Conservation (phyloP, 1,140 invertebrate genomes). For the silkworm (Bombyx mori) region DNA sequence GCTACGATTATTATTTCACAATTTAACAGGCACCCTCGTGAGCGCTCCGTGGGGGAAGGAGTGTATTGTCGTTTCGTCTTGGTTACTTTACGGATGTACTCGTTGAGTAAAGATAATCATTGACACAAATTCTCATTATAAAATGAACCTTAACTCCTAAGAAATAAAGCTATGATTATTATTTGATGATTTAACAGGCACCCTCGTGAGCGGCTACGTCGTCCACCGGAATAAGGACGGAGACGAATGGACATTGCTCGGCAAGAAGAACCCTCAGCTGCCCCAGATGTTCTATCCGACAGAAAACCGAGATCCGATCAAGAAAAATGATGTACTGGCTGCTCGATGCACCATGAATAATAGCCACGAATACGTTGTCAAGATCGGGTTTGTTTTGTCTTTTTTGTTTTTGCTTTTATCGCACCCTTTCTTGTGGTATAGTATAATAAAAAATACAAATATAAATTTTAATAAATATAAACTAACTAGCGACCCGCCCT, state of each 20-base stretch:
- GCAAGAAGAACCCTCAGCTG: constrained; percentile 91
- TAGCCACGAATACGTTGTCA: constrained; percentile 72
- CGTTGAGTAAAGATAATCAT: too few species aligned
- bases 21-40: too few species aligned
- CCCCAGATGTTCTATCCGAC: constrained; percentile 98
- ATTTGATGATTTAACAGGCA: constrained; percentile 63
- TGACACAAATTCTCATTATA: too few species aligned
- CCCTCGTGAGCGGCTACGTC: constrained; percentile 90
- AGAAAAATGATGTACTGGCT: constrained; percentile 84
- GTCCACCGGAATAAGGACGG: constrained; percentile 74
- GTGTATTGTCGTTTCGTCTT: too few species aligned
- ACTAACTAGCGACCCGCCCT: background rate
- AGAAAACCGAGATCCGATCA: constrained; percentile 73
- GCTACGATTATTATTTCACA: too few species aligned
- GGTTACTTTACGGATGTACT: too few species aligned
- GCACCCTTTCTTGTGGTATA: background rate
- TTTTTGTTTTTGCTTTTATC: background rate
- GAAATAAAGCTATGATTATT: too few species aligned
- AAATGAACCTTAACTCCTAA: too few species aligned
- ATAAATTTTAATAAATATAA: background rate
- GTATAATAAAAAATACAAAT: background rate
- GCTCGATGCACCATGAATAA: constrained; percentile 94
- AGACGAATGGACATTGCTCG: constrained; percentile 86
- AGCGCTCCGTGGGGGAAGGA: too few species aligned
- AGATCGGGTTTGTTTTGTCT: constrained; percentile 80